A percentile compares a stretch with the other conserved stretches of the same genome.
Conservation (phyloP, 1,140 invertebrate species). For the Musca vetustissima region DNA sequence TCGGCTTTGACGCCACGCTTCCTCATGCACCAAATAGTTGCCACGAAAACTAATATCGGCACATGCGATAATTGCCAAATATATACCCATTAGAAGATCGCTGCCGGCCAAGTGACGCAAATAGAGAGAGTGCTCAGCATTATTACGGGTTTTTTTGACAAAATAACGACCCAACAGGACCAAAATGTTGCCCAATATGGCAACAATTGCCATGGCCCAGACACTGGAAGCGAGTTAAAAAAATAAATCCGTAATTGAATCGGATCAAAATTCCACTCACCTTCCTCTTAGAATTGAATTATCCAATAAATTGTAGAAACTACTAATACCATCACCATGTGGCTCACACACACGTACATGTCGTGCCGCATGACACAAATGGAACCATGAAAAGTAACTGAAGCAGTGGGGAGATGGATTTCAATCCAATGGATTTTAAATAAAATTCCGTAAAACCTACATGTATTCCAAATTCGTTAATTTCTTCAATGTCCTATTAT, state of each 20-base stretch:
- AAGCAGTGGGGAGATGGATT: conserved; percentile 35
- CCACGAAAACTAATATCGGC: conserved; percentile 65
- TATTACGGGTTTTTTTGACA: conserved; percentile 52
- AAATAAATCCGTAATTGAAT: neutral
- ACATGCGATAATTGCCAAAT: conserved; percentile 66
- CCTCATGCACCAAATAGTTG: conserved; percentile 63
- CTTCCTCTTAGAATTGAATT: conserved; percentile 60
- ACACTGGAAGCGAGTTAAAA: conserved; percentile 56
- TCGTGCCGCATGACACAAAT: conserved; percentile 62
- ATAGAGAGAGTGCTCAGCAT: conserved; percentile 64
- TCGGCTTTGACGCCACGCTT: conserved; percentile 62
- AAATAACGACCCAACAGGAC: conserved; percentile 65
- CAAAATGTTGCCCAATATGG: conserved; percentile 64
- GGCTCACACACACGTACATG: conserved; percentile 64
- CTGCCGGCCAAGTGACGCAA: conserved; percentile 67
- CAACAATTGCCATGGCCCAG: conserved; percentile 68
- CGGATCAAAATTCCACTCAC: conserved; percentile 41
- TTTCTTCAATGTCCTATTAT: conserved; percentile 54
- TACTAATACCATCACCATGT: conserved; percentile 65
- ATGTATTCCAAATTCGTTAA: conserved; percentile 57
- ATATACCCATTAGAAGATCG: conserved; percentile 72
- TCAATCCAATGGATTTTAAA: neutral
- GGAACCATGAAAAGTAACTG: conserved; percentile 67
- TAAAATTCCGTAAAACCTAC: conserved; percentile 46
- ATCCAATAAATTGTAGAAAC: conserved; percentile 63